Evolutionary conservation across 2,113 vertebrate species (phyloP).

Genomic region (Channa argus): DNA sequence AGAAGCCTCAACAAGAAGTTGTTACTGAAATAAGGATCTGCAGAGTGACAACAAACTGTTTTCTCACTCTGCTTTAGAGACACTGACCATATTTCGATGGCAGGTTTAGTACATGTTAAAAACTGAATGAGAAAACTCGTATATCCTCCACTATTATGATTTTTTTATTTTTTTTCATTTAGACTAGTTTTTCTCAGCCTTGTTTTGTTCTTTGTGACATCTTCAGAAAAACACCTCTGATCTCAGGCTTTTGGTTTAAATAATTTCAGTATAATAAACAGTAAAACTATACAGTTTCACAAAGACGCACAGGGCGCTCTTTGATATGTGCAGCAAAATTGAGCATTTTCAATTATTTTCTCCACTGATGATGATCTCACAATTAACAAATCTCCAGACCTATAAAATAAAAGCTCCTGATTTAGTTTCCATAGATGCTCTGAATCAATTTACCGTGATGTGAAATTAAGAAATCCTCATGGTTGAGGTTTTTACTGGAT

Average conservation of each 20-base stretch:
- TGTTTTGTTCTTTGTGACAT: background rate
- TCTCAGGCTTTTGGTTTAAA: background rate
- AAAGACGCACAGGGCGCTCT: too few relatives aligned
- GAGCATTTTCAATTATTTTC: too few relatives aligned
- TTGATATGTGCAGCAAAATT: too few relatives aligned
- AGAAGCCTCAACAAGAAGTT: constrained; percentile 5
- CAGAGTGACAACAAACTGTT: constrained; percentile 2
- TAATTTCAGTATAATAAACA: background rate
- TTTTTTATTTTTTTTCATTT: background rate
- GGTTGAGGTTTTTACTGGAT: background rate
- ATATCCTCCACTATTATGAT: too few relatives aligned
- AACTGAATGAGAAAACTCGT: background rate
- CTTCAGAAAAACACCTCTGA: too few relatives aligned
- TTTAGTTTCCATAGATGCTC: too few relatives aligned
- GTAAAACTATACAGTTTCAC: background rate
- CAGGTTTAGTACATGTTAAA: background rate
- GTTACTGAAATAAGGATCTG: constrained; percentile 74
- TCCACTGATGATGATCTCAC: too few relatives aligned
- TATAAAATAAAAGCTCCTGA: too few relatives aligned
- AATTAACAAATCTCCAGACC: too few relatives aligned
- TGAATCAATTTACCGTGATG: background rate
- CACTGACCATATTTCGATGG: background rate
- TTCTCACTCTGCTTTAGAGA: background rate
- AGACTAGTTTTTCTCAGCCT: background rate
- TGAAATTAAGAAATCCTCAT: background rate